Conservation (phyloP, 2,797 vertebrate genomes). For the Falco cherrug region DNA sequence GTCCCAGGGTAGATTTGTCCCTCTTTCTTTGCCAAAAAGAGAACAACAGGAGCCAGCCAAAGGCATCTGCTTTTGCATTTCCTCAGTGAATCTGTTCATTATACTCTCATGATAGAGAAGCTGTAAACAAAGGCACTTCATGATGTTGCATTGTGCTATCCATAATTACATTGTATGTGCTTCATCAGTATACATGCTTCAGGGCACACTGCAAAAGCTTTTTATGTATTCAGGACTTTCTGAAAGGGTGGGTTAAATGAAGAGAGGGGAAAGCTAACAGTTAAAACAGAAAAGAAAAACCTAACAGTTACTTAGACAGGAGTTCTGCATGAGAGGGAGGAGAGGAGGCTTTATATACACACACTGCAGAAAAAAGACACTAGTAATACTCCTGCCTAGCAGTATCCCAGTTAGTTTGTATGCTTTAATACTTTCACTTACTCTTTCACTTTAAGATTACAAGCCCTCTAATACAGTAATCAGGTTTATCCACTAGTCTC, state of each 20-base stretch:
- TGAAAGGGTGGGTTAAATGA: not conserved
- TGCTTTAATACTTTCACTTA: not conserved
- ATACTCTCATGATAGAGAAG: conserved; percentile 50
- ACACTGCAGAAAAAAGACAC: not conserved
- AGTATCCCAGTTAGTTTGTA: not conserved
- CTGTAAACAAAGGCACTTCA: conserved; percentile 67
- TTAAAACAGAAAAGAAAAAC: conserved; percentile 13
- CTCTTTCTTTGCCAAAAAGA: conserved; percentile 62
- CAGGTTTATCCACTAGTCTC: not conserved
- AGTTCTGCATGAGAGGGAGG: not conserved
- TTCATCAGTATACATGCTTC: conserved; percentile 53
- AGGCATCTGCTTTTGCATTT: conserved; percentile 71
- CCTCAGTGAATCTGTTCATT: conserved; percentile 65
- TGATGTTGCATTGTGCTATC: conserved; percentile 51
- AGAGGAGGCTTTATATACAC: not conserved
- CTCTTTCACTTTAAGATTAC: not conserved
- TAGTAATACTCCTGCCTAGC: not conserved
- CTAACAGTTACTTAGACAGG: not conserved
- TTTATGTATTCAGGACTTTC: conserved; percentile 4
- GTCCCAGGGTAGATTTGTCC: conserved; percentile 54
- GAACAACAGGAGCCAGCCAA: conserved; percentile 59
- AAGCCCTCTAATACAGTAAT: not conserved
- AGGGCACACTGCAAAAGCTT: conserved; percentile 48
- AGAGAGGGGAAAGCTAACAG: not conserved
- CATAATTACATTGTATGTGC: conserved; percentile 57